Base-by-base conservation (phyloP, 2,888 invertebrate species). In the Pollenia griseotomentosa region DNA sequence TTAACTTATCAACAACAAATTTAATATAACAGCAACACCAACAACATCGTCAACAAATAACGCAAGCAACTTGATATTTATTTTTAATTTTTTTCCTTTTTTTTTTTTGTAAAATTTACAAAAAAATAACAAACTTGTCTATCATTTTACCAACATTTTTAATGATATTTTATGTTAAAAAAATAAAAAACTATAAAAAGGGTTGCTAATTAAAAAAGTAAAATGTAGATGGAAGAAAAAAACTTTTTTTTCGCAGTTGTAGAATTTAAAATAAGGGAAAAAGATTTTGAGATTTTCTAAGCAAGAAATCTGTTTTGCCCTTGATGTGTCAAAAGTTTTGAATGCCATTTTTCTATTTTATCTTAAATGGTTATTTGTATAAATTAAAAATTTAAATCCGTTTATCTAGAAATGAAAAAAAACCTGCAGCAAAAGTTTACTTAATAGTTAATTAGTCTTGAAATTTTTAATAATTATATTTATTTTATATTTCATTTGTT, bases 181-280 rank as follows among this genome's bases (percentile, higher is more conserved):
- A 48, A 33, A 10, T 48, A 23, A 4, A 46, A 14, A 53, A 53
- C 19, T 19, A 46, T 5, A 70, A 80, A 77, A 77, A 59, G 59
- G 66, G 33, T 82, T 66, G 33, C 71, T 85, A 85, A 82, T 85
- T 85, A 78, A 73, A 81, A 48, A 59, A 23, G 16, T 55, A n/a
- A 61, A 63, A 51, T 19, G 59, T 42, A 12, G 19, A 70, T 12
- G 10, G 8, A 57, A 57, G 8, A n/a, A 53, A 71, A 86, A 51
- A 33, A 33, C 1, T 6, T 33, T 44, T 70, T 80, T 75, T 61
- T 16, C 12, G 2, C 8, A 66, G 12, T 77, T 51, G 2, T 8
- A 66, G 16, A 63, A 42, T 65, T 53, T 55, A 55, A 66, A 46
- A 70, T 61, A 19, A 70, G 19, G 19, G 46, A 4, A 55, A 42